phyloP scores from a whole-genome alignment of 1,140 invertebrate species.

The Drosophila burlai region DNA sequence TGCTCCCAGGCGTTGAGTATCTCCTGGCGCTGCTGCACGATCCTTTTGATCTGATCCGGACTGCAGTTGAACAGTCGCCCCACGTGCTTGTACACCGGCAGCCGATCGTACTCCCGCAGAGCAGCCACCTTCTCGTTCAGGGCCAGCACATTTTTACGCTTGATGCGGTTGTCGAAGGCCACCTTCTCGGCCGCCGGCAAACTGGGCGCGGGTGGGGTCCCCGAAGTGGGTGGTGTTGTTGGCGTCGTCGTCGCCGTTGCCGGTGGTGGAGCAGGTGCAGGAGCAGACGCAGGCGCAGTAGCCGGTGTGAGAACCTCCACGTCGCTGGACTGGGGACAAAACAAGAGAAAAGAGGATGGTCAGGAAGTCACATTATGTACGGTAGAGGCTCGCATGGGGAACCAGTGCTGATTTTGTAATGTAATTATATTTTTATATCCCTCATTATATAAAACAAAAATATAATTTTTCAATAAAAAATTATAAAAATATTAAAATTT shows the following conservation, averaged over 20 bases:
- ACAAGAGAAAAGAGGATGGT: not conserved
- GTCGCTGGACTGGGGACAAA: slow-evolving; percentile 18
- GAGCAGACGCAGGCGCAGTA: slow-evolving; percentile 33
- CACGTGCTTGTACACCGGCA: slow-evolving; percentile 79
- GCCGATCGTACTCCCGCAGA: slow-evolving; percentile 73
- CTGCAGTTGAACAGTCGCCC: slow-evolving; percentile 80
- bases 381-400: not conserved
- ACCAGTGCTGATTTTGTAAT: not conserved
- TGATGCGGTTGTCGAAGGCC: slow-evolving; percentile 80
- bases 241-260: not conserved
- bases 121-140: slow-evolving; percentile 81
- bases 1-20: slow-evolving; percentile 80
- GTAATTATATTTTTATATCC: no score
- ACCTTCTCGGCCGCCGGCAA: slow-evolving; percentile 71
- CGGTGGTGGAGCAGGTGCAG: slow-evolving; percentile 25
- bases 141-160: slow-evolving; percentile 80
- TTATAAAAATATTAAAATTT: no score
- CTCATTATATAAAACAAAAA: no score
- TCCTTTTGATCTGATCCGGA: slow-evolving; percentile 82
- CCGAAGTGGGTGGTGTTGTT: slow-evolving; percentile 14
- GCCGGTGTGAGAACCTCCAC: slow-evolving; percentile 29
- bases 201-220: slow-evolving; percentile 33
- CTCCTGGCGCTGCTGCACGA: slow-evolving; percentile 76
- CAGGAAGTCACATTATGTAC: slow-evolving; percentile 1
- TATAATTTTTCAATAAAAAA: no score